Evolutionary conservation across 2,888 invertebrate species (phyloP).

Genomic region (Rhamnusium bicolor): DNA sequence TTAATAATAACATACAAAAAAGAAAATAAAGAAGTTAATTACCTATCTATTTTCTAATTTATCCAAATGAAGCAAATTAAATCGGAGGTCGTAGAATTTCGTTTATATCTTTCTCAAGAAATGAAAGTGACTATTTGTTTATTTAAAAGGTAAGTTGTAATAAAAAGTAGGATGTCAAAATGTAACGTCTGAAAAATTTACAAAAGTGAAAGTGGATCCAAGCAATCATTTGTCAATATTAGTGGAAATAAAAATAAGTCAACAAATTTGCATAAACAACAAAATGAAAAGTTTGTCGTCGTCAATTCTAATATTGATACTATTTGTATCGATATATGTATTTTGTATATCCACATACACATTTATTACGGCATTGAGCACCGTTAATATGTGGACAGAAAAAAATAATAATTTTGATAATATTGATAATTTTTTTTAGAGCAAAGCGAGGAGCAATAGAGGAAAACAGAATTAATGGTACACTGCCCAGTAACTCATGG

Average conservation of each 20-base stretch:
- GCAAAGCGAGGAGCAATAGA: not conserved
- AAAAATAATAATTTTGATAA: no score
- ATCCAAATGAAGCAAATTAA: no score
- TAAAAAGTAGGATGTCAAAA: slow-evolving; percentile 4
- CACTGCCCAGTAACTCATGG: slow-evolving; percentile 18
- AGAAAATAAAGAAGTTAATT: not conserved
- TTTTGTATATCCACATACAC: slow-evolving; percentile 39
- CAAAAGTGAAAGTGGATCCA: slow-evolving; percentile 10
- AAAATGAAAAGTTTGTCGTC: slow-evolving; percentile 17
- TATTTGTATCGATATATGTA: slow-evolving; percentile 38
- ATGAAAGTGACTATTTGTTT: slow-evolving; percentile 5
- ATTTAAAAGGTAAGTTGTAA: not conserved
- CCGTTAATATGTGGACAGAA: slow-evolving; percentile 13
- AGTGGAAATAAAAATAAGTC: not conserved
- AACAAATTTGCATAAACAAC: not conserved
- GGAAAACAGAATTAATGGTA: not conserved
- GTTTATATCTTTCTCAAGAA: slow-evolving; percentile 3
- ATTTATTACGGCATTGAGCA: slow-evolving; percentile 30
- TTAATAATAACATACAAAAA: not conserved
- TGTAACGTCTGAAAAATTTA: slow-evolving; percentile 13
- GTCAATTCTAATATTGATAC: slow-evolving; percentile 25
- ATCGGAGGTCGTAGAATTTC: not conserved
- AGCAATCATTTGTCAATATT: slow-evolving; percentile 15
- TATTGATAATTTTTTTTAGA: no score
- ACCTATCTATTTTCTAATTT: no score